phyloP scores from a whole-genome alignment of 1,140 invertebrate species.

The Drosophila aff. region DNA sequence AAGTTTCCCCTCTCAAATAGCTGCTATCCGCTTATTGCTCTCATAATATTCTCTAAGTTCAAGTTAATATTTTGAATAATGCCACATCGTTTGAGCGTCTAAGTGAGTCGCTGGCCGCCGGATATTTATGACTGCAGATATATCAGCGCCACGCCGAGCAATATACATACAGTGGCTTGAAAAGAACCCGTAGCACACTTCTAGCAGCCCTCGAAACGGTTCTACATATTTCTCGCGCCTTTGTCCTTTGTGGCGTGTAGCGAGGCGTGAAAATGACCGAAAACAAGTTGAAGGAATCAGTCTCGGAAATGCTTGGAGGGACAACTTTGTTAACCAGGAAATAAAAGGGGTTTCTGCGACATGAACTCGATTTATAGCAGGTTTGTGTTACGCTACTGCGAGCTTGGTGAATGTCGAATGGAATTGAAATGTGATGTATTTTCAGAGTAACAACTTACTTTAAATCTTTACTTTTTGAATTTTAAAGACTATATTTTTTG shows the following conservation, averaged over 20 bases:
- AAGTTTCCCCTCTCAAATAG: not conserved
- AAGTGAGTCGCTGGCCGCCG: conserved; percentile 53
- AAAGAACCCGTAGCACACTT: conserved; percentile 29
- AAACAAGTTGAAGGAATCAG: conserved; percentile 31
- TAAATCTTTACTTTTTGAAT: not conserved
- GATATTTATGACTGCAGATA: conserved; percentile 65
- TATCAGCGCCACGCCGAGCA: conserved; percentile 37
- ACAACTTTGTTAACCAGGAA: conserved; percentile 29
- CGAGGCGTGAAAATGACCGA: conserved; percentile 28
- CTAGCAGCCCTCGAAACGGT: conserved; percentile 30
- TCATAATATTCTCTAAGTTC: conserved; percentile 48
- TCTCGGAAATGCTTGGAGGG: conserved; percentile 16
- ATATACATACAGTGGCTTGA: not conserved
- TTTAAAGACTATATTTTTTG: not conserved
- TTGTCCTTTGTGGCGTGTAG: conserved; percentile 34
- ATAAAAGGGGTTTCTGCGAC: conserved; percentile 12
- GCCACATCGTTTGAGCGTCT: conserved; percentile 69
- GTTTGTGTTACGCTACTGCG: not conserved
- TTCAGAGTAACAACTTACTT: not conserved
- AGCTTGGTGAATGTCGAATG: not conserved
- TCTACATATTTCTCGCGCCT: conserved; percentile 12
- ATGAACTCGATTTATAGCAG: conserved; percentile 2
- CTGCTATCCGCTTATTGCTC: conserved; percentile 34
- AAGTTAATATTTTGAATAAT: conserved; percentile 80
- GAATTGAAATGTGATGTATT: not conserved